Evolutionary conservation across 2,797 vertebrate species (phyloP), one percentile per base, ranked within the genome.

Genomic region (Mus spretus): DNA sequence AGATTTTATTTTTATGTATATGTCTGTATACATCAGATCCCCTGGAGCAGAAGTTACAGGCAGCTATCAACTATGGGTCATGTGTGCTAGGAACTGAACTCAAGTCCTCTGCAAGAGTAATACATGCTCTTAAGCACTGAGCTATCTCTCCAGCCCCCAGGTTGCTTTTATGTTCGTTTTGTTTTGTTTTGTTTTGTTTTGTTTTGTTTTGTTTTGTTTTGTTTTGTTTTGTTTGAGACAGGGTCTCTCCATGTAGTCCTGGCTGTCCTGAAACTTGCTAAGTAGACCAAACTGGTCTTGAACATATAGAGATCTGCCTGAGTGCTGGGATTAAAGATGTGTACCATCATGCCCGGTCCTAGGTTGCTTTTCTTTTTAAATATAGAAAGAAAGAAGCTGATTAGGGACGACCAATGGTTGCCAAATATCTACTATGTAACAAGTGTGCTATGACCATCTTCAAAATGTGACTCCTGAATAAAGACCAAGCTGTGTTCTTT

Each of bases 301-400:
- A 88, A 75, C 34, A 31, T 40, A 74, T 37, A 74, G 70, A 57
- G 85, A 75, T 74, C 67, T 57, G 86, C 86, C 26, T 53, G 24
- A 88, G 70, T 88, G 70, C 70, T 57, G 17, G 61, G 53, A 88
- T 88, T 75, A 75, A 88, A 75, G 70, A 70, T 31, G 19, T 59
- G 70, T 40, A 75, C 70, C 70, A 88, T 57, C 70, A 75, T 55
- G 67, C 75, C 61, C 10, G 13, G 31, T 34, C 31, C n/a, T 80
- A 40, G 78, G 77, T 53, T 86, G 82, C 55, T 12, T 88, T 89
- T 79, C 92, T 77, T 77, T 85, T 74, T 75, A 8, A 72, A 75
- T 92, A 91, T 91, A 95, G 83, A 96, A 96, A 96, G 15, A 72
- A 91, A 44, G 40, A 96, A 96, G 79, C 34, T 59, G 67, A 89